These are phyloP conservation scores for Smutsia gigantea DNA, from an alignment of 2,797 vertebrate species.

Conservation along the genomic window DNA sequence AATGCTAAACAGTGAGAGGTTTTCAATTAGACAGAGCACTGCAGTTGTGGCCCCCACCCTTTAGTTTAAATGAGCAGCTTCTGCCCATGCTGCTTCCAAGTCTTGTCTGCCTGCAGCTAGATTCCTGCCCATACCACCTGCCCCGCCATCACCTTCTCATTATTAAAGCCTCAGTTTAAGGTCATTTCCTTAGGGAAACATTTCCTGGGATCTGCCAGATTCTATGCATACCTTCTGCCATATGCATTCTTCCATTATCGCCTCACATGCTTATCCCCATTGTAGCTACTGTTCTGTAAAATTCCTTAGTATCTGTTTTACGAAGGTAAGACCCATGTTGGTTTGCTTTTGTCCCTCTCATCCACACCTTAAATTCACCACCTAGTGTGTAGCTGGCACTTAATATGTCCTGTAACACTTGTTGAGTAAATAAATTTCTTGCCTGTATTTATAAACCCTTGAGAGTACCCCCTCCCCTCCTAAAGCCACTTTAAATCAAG, in stretches of 20 bases:
- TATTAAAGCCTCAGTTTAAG: not conserved
- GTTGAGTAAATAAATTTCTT: not conserved
- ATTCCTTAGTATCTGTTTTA: not conserved
- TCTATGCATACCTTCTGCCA: not conserved
- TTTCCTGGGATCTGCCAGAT: not conserved
- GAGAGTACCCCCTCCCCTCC: rapidly evolving
- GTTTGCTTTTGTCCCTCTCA: not conserved
- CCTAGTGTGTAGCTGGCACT: too few relatives aligned
- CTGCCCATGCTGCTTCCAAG: not conserved
- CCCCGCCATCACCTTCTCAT: too few relatives aligned
- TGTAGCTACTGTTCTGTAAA: not conserved
- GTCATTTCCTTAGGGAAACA: not conserved
- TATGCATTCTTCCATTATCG: not conserved
- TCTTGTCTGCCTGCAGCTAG: not conserved
- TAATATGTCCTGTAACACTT: not conserved
- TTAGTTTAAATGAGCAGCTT: not conserved
- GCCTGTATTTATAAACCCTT: not conserved
- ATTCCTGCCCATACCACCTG: rapidly evolving
- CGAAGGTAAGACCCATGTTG: not conserved
- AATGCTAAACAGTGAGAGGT: not conserved
- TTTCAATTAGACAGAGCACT: not conserved
- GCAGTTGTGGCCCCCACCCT: too few relatives aligned
- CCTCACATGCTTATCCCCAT: not conserved
- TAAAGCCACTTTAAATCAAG: not conserved
- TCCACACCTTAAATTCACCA: not conserved